phyloP scores from a whole-genome alignment of 2,888 invertebrate species.

The Lymantria dispar region DNA sequence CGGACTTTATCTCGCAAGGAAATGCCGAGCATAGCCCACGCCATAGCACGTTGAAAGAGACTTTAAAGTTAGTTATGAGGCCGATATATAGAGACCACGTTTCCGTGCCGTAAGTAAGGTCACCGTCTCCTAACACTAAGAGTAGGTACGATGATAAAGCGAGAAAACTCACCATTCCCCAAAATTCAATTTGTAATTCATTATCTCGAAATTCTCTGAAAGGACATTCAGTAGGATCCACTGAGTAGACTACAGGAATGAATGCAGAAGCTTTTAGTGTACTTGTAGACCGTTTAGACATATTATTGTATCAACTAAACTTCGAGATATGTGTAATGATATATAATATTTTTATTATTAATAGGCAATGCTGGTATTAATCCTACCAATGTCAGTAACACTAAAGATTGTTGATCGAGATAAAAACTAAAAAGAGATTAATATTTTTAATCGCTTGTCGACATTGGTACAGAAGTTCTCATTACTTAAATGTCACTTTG shows the following conservation, averaged over 20 bases:
- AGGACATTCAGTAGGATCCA: conserved; percentile 61
- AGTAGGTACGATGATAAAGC: too few species aligned
- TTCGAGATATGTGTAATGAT: not conserved
- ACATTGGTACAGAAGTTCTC: not conserved
- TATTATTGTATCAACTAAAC: not conserved
- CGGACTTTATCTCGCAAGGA: too few species aligned
- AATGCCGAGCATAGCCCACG: too few species aligned
- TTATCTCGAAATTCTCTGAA: conserved; percentile 69
- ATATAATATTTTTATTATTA: not conserved
- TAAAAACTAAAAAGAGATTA: not conserved
- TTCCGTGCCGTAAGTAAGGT: too few species aligned
- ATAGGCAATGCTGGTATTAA: not conserved
- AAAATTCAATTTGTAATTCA: conserved; percentile 57
- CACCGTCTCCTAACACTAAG: too few species aligned
- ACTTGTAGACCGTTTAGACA: conserved; percentile 2
- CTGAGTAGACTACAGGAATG: conserved; percentile 16
- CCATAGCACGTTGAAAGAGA: too few species aligned
- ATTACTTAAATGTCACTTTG: not conserved
- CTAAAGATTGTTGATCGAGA: not conserved
- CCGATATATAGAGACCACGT: too few species aligned
- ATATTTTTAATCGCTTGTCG: not conserved
- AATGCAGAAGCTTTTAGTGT: not conserved
- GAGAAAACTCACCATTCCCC: conserved; percentile 60
- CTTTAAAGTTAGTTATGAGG: too few species aligned
- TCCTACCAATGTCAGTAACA: not conserved